Evolutionary conservation across 2,113 vertebrate genomes (phyloP).

Genomic region (Acrocephalus kingi): DNA sequence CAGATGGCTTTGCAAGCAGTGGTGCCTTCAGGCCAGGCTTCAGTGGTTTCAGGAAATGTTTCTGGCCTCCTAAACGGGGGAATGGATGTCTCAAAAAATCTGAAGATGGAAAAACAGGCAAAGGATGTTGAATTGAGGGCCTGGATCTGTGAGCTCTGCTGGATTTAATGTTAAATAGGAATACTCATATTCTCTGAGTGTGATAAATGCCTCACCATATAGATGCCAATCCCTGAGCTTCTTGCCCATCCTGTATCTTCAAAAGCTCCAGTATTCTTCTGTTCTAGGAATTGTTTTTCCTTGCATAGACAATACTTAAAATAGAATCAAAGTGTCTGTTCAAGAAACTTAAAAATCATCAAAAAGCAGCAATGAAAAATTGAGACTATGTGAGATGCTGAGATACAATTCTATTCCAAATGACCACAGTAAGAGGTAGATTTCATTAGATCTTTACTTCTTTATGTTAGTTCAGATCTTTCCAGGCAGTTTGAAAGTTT

Average conservation of each 20-base stretch:
- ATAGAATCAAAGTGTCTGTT: neutral
- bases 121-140: neutral
- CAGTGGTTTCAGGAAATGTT: neutral
- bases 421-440: neutral
- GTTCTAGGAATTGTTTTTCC: neutral
- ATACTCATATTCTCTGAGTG: neutral
- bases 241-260: neutral
- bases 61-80: neutral
- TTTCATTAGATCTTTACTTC: neutral
- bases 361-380: neutral
- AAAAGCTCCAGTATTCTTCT: neutral
- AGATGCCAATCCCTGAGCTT: neutral
- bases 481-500: neutral
- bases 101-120: neutral
- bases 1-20: neutral
- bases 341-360: neutral
- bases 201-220: neutral
- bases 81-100: neutral
- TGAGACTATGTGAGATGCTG: neutral
- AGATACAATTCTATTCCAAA: neutral
- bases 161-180: neutral
- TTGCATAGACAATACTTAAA: neutral
- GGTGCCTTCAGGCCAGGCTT: neutral
- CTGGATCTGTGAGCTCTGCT: neutral
- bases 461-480: neutral